Conservation (phyloP, 2,797 vertebrate genomes). For the Toxotes lorentzi region DNA sequence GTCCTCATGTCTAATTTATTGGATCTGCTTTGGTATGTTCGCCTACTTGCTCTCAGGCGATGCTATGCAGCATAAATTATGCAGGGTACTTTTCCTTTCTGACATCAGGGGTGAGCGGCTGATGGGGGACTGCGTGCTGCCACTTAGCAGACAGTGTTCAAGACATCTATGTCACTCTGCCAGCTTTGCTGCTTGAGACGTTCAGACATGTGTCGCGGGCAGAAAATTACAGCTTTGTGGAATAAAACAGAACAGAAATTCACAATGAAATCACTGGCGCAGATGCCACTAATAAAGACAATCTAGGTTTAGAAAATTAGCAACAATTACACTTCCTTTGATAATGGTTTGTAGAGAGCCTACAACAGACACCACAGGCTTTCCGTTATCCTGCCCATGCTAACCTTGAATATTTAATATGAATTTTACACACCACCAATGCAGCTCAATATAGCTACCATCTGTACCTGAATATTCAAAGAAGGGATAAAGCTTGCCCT, state of each 20-base stretch:
- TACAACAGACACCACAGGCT: not conserved
- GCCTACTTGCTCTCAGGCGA: conserved; percentile 54
- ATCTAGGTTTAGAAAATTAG: not conserved
- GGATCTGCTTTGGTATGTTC: conserved; percentile 68
- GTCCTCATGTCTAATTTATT: conserved; percentile 77
- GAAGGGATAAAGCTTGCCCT: conserved; percentile 13
- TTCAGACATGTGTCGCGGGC: conserved; percentile 9
- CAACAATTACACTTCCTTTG: too few species aligned
- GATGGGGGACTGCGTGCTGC: conserved; percentile 42
- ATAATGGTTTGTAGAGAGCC: not conserved
- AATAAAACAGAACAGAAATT: not conserved
- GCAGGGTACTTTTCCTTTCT: conserved; percentile 63
- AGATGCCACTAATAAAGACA: not conserved
- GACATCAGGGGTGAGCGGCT: conserved; percentile 38
- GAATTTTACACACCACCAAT: conserved; percentile 9
- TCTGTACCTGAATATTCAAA: conserved; percentile 26
- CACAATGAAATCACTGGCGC: conserved; percentile 6
- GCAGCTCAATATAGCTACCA: conserved; percentile 7
- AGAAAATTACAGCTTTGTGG: not conserved
- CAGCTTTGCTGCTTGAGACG: conserved; percentile 24
- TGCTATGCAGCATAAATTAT: conserved; percentile 76
- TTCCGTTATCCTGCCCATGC: not conserved
- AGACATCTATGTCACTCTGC: conserved; percentile 30
- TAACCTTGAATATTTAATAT: conserved; percentile 41
- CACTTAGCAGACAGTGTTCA: conserved; percentile 30